Evolutionary conservation across 2,113 vertebrate species (phyloP), one percentile per base, ranked within the genome.

Genomic region (Petroica traversi): DNA sequence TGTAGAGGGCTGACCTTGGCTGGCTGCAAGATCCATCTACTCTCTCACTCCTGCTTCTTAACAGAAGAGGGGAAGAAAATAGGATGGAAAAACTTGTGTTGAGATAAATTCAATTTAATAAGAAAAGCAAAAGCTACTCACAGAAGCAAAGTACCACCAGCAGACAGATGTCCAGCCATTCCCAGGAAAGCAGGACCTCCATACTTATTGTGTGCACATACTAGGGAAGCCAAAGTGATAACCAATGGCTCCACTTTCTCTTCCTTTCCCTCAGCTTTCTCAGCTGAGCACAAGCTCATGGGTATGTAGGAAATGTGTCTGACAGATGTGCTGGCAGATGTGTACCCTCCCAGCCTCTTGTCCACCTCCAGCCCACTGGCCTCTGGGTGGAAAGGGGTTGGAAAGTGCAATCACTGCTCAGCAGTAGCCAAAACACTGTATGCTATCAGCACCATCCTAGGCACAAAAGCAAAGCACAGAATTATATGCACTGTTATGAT

Each of bases 241-340:
- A 31, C 7, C 36, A 79, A 26, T 1, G 55, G 10, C 8, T 2
- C 4, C 0, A 0, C 23, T 52, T 34, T 22, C 7, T 46, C 9
- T 61, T 85, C 12, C 19, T 61, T 68, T 86, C 8, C 38, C 6
- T 80, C 51, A 76, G 9, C 2, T 61, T 52, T 67, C 38, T 40
- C 34, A 55, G 43, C 48, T 33, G 52, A 79, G 19, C 31, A 66
- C 14, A 49, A 52, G 24, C n/a, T 40, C 31, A 11, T 19, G 59
- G 29, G 12, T 57, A 74, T 19, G 7, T 24, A 12, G 19, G 26
- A 28, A 82, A 59, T 16, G 72, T n/a, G 43, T 38, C 22, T n/a
- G 29, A 18, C 43, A 82, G 11, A 23, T 63, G 43, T 71, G 9
- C 28, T 63, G 25, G 6, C 48, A n/a, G n/a, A n/a, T 72, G 3